Conservation (phyloP, 2,797 vertebrate species). For the Sebastes alutus region DNA sequence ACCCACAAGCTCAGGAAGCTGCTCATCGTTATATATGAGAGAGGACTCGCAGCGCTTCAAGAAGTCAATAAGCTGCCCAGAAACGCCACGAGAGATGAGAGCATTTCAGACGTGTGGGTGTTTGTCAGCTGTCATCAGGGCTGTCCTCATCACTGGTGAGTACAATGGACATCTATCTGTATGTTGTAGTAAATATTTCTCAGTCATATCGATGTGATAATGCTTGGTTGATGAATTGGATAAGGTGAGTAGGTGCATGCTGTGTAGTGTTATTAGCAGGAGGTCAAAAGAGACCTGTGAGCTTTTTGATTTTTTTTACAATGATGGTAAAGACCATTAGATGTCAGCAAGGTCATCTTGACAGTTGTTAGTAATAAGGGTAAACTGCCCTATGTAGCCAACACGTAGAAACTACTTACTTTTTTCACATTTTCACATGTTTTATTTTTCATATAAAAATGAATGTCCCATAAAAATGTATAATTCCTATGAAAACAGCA, state of each 20-base stretch:
- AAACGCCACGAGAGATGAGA: slow-evolving; percentile 22
- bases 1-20: slow-evolving; percentile 58
- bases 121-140: slow-evolving; percentile 22
- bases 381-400: not conserved
- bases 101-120: not conserved
- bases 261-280: not conserved
- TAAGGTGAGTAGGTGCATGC: too few species aligned
- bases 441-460: too few species aligned
- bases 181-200: not conserved
- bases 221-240: not conserved
- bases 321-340: not conserved
- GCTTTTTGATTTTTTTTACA: not conserved
- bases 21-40: not conserved
- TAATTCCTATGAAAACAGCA: not conserved
- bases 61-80: not conserved
- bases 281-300: not conserved
- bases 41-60: not conserved
- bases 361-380: not conserved
- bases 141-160: slow-evolving; percentile 70
- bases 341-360: not conserved
- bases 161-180: fast-evolving
- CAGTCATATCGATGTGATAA: not conserved
- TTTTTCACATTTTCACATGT: not conserved
- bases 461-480: not conserved
- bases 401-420: not conserved